Conservation (phyloP, 2,113 vertebrate species). For the Pholis gunnellus region DNA sequence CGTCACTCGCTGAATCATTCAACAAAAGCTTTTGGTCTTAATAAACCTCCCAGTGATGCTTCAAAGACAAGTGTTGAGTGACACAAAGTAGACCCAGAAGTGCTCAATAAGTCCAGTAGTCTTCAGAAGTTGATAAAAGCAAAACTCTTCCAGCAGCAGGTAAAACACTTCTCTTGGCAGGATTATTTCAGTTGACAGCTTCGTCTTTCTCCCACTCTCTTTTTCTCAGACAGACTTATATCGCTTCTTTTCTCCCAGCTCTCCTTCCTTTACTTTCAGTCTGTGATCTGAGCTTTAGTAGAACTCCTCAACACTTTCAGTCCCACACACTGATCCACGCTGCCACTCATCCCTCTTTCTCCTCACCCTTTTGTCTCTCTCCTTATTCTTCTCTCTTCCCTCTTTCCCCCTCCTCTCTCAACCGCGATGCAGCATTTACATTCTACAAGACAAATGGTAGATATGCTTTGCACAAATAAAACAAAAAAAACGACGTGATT, state of each 20-base stretch:
- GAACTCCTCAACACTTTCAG: neutral
- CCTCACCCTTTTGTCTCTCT: neutral
- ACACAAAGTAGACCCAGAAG: neutral
- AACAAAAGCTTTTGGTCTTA: neutral
- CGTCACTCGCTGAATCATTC: neutral
- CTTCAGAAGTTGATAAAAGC: neutral
- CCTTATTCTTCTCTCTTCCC: neutral
- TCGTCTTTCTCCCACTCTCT: neutral
- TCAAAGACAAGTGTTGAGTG: neutral
- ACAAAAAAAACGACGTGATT: no score
- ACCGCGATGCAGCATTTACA: neutral
- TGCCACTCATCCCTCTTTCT: neutral
- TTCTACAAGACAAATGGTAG: neutral
- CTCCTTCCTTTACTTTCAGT: neutral
- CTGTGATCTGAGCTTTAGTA: neutral
- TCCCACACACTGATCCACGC: neutral
- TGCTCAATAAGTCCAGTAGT: neutral
- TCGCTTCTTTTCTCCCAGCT: neutral
- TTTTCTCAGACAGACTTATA: neutral
- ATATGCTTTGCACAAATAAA: neutral
- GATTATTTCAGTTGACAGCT: neutral
- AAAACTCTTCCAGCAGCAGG: neutral
- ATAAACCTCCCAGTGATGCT: neutral
- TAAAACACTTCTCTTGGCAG: neutral
- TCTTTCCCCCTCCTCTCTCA: neutral